Evolutionary conservation across 2,888 invertebrate species (phyloP), one percentile per base, ranked within the genome.

Genomic region (Chymomyza caudatula): DNA sequence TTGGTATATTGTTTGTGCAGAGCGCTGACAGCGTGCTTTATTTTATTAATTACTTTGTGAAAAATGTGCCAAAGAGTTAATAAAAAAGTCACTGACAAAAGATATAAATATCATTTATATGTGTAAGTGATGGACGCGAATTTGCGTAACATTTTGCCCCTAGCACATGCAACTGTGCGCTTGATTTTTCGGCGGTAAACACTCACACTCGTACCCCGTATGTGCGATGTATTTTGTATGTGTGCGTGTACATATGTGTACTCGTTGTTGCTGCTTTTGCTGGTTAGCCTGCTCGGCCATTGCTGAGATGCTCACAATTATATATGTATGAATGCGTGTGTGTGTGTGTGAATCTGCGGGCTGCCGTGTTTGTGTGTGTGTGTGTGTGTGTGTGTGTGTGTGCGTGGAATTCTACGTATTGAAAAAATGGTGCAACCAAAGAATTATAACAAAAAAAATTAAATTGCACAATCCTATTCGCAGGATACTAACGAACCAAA

Each of bases 391-490:
- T 66, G 63, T 59, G 59, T 65, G 69, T 78, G 76, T 73, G 86
- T 85, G 77, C 76, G 86, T 78, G 78, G 76, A 76, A 86, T 85
- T 85, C 85, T 85, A 87, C 86, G 88, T 86, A 87, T 87, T 75
- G 86, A 87, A 86, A 87, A 88, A 88, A 83, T 88, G 88, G 89
- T 88, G 88, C 88, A 88, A 88, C 82, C 79, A 63, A 71, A 79
- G 76, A 74, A 87, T 79, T 85, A 81, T 62, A 64, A 68, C 67
- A 69, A 76, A 86, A 76, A 77, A 81, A 76, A 81, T 56, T 71
- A 77, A 64, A 69, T 66, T 60, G 52, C 74, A 62, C 66, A 77
- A 79, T 77, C 75, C 54, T 29, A 68, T 73, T 75, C 73, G 63
- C 86, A 82, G 81, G 85, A 82, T 82, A 78, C 57, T 37, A 37